Evolutionary conservation across 2,797 vertebrate genomes (phyloP).

Genomic region (Rallus crepitans): DNA sequence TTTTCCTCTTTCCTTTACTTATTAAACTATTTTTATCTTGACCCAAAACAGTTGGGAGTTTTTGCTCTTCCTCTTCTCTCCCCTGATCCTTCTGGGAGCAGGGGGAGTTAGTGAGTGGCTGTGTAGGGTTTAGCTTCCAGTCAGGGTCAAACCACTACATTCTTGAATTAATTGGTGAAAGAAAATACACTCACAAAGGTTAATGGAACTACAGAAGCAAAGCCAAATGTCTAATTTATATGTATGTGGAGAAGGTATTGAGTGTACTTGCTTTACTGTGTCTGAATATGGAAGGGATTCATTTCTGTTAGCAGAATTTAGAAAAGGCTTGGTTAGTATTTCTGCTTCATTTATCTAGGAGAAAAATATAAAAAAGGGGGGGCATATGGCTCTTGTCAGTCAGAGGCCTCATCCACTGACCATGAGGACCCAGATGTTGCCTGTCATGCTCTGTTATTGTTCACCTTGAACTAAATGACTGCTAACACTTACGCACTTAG

Average conservation of each 20-base stretch:
- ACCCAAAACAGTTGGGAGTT: not conserved
- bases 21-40: not conserved
- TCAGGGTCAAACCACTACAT: not conserved
- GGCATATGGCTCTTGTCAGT: not conserved
- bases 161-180: not conserved
- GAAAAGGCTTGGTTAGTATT: not conserved
- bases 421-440: not conserved
- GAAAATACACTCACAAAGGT: conserved; percentile 6
- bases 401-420: not conserved
- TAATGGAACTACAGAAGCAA: conserved; percentile 30
- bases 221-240: conserved; percentile 3
- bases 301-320: not conserved
- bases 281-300: not conserved
- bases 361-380: not conserved
- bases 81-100: not conserved
- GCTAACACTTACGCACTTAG: not conserved
- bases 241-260: not conserved
- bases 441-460: not conserved
- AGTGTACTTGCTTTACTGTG: not conserved
- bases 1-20: not conserved
- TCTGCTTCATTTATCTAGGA: not conserved
- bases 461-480: not conserved
- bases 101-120: not conserved
- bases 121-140: not conserved
- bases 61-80: not conserved